Conservation (phyloP, 1,140 invertebrate genomes). For the Acyrthosiphon pisum region DNA sequence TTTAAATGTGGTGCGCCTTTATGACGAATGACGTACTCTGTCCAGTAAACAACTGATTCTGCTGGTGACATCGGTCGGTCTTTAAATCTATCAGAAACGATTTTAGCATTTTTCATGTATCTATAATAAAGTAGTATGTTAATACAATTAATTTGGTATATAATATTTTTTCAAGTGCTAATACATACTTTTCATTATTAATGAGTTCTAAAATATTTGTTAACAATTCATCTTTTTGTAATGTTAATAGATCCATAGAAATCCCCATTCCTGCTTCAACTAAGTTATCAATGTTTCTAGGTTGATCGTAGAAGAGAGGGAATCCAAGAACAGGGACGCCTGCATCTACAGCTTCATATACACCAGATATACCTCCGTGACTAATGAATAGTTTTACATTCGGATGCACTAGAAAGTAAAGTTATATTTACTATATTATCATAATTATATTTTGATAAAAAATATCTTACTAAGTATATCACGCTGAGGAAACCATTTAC, state of each 20-base stretch:
- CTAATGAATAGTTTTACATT: conserved; percentile 75
- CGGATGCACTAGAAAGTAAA: conserved; percentile 66
- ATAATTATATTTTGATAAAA: not conserved
- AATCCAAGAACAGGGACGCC: conserved; percentile 74
- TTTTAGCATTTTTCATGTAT: not conserved
- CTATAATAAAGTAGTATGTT: not conserved
- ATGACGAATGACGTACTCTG: conserved; percentile 73
- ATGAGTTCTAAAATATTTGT: not conserved
- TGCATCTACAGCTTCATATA: conserved; percentile 74
- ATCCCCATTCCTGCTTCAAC: conserved; percentile 62
- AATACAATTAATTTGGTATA: not conserved
- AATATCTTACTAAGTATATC: conserved; percentile 67
- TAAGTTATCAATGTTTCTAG: conserved; percentile 63
- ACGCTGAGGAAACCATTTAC: conserved; percentile 71
- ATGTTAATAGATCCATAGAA: conserved; percentile 62
- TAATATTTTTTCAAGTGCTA: not conserved
- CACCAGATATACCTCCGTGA: conserved; percentile 74
- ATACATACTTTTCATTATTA: conserved; percentile 1
- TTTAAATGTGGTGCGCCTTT: conserved; percentile 66
- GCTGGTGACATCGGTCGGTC: conserved; percentile 71
- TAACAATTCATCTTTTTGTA: conserved; percentile 61
- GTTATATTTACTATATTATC: not conserved
- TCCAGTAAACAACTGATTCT: conserved; percentile 73
- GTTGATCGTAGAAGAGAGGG: conserved; percentile 73
- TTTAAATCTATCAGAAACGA: conserved; percentile 60